A percentile compares a stretch with the other conserved stretches of the same genome.
These are phyloP conservation scores for Drosophila eohydei DNA, from an alignment of 2,888 invertebrate genomes.

Conservation along the genomic window DNA sequence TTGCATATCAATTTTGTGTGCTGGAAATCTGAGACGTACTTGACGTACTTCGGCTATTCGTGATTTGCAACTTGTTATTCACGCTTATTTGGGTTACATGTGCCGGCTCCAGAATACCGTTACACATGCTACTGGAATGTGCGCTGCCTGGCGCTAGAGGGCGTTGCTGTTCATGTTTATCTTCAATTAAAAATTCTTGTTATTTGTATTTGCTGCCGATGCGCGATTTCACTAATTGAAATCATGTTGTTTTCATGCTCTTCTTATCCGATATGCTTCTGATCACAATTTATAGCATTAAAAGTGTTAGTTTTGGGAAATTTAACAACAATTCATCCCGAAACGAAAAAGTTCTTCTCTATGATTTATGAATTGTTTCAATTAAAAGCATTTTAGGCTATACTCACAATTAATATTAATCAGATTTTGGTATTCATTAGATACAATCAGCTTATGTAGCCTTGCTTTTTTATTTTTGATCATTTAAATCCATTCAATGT, in stretches of 20 bases:
- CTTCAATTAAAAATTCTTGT: conserved; percentile 48
- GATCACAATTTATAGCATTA: not conserved
- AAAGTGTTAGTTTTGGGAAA: not conserved
- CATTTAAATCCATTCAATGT: conserved; percentile 60
- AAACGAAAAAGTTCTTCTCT: not conserved
- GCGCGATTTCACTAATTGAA: conserved; percentile 62
- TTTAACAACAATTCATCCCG: not conserved
- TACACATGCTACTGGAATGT: conserved; percentile 57
- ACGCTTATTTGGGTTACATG: conserved; percentile 41
- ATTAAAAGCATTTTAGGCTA: conserved; percentile 42
- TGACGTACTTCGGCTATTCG: conserved; percentile 5
- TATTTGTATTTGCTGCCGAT: conserved; percentile 25
- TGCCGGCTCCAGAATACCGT: conserved; percentile 38
- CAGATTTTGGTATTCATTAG: conserved; percentile 33
- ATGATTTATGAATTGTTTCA: conserved; percentile 46
- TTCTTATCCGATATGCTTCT: conserved; percentile 8
- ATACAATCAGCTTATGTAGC: conserved; percentile 45
- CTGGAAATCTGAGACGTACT: conserved; percentile 11
- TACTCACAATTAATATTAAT: conserved; percentile 20
- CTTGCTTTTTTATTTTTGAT: conserved; percentile 37
- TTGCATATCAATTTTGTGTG: conserved; percentile 62
- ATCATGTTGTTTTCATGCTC: conserved; percentile 47
- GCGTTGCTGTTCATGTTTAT: conserved; percentile 32
- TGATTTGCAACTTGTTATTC: conserved; percentile 22
- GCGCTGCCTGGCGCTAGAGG: conserved; percentile 39